phyloP scores from a whole-genome alignment of 2,888 invertebrate species.

The Hemithea aestivaria region DNA sequence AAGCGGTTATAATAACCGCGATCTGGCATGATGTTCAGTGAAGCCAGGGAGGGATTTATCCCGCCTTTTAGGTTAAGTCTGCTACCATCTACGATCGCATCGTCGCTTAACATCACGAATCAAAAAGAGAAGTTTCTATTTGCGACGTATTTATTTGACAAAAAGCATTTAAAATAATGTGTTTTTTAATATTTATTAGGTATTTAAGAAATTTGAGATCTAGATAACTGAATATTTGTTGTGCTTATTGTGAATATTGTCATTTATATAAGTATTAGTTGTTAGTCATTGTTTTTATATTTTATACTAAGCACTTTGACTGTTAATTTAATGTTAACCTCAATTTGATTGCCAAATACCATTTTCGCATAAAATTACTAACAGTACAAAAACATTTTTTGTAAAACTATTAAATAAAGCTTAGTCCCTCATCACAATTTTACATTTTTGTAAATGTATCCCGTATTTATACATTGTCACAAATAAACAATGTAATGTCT shows the following conservation, averaged over 20 bases:
- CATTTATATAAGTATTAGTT: conserved; percentile 21
- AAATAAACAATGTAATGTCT: conserved; percentile 72
- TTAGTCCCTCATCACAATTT: conserved; percentile 63
- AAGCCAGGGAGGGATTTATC: too few species aligned
- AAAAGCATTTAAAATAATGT: conserved; percentile 20
- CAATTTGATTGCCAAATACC: not conserved
- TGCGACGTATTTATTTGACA: conserved; percentile 1
- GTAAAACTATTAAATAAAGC: conserved; percentile 20
- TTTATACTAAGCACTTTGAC: conserved; percentile 23
- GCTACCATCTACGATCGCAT: too few species aligned
- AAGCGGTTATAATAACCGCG: too few species aligned
- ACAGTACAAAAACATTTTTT: conserved; percentile 21
- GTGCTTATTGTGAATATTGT: conserved; percentile 24
- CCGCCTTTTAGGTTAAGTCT: too few species aligned
- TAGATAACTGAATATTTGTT: conserved; percentile 22
- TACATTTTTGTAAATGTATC: conserved; percentile 55
- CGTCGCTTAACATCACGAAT: too few species aligned
- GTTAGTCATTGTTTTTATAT: conserved; percentile 28
- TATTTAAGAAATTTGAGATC: conserved; percentile 15
- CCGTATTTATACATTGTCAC: conserved; percentile 73
- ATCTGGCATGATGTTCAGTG: too few species aligned
- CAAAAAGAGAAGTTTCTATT: conserved; percentile 3
- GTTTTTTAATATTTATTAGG: conserved; percentile 11
- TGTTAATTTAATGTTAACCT: conserved; percentile 4
- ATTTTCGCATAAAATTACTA: conserved; percentile 6